A percentile compares a stretch with the other conserved stretches of the same genome.
Conservation (phyloP, 2,888 invertebrate genomes). For the Conistra vaccinii region DNA sequence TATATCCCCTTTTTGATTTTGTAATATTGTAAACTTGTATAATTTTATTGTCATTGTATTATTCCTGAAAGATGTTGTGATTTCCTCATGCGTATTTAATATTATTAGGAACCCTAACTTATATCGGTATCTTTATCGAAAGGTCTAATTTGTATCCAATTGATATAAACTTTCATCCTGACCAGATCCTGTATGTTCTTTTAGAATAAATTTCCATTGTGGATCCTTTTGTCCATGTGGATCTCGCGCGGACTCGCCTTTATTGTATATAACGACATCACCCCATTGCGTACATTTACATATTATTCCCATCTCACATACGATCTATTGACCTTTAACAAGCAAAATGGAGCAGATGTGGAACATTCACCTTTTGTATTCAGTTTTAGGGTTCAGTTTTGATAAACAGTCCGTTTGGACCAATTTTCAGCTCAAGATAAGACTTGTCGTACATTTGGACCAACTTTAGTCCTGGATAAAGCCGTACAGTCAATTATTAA, state of each 20-base stretch:
- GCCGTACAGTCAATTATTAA: constrained; percentile 19
- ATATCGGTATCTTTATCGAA: constrained; percentile 1
- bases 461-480: not conserved
- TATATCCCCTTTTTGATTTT: constrained; percentile 18
- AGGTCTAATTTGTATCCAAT: constrained; percentile 17
- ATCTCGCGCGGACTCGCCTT: constrained; percentile 34
- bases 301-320: constrained; percentile 50
- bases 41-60: constrained; percentile 12
- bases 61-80: constrained; percentile 36
- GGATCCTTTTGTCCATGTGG: constrained; percentile 27
- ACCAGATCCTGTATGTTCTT: constrained; percentile 12
- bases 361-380: constrained; percentile 29
- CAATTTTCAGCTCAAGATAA: not conserved
- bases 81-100: constrained; percentile 19
- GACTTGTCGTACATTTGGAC: not conserved
- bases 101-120: not conserved
- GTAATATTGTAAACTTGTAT: constrained; percentile 17
- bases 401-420: not conserved
- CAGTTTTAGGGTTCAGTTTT: constrained; percentile 10
- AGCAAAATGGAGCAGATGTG: constrained; percentile 30
- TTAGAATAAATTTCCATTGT: constrained; percentile 38
- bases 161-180: constrained; percentile 38
- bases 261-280: constrained; percentile 58
- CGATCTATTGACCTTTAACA: constrained; percentile 56
- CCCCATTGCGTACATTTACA: constrained; percentile 56